Conservation (phyloP, 2,113 vertebrate species). For the Nothobranchius furzeri region DNA sequence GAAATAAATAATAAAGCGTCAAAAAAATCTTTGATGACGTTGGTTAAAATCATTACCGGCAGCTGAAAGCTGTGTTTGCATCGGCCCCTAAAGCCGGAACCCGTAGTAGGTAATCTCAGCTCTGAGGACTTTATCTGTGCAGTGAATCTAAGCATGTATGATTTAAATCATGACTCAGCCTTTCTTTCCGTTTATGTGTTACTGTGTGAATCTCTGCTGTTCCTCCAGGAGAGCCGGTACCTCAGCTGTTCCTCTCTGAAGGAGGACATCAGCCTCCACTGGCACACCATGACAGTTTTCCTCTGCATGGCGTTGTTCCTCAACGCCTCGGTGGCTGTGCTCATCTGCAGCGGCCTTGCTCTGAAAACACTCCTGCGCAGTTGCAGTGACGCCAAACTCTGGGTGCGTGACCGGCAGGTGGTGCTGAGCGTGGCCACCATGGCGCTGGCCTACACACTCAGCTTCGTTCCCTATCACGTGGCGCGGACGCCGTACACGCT, state of each 20-base stretch:
- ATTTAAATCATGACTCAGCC: too few species aligned
- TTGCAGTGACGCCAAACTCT: conserved; percentile 22
- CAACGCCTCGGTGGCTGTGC: conserved; percentile 61
- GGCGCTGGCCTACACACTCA: conserved; percentile 60
- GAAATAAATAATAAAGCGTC: too few species aligned
- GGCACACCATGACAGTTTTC: conserved; percentile 71
- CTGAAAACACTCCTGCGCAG: conserved; percentile 63
- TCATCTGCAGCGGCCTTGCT: conserved; percentile 66
- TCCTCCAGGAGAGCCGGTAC: conserved; percentile 9
- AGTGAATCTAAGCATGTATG: too few species aligned
- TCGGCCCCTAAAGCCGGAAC: too few species aligned
- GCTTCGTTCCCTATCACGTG: conserved; percentile 75
- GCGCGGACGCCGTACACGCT: conserved; percentile 75
- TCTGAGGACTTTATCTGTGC: too few species aligned
- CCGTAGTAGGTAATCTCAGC: too few species aligned
- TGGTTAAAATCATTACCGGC: too few species aligned
- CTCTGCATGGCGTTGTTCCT: conserved; percentile 72
- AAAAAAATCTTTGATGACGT: too few species aligned
- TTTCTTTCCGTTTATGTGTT: neutral
- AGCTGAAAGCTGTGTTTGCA: too few species aligned
- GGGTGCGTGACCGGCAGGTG: conserved; percentile 22
- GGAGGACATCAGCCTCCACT: conserved; percentile 59
- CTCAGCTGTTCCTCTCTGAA: conserved; percentile 73
- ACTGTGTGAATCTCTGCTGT: neutral
- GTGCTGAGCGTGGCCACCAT: conserved; percentile 48